Conservation (phyloP, 2,113 vertebrate species). For the Cynoglossus semilaevis region DNA sequence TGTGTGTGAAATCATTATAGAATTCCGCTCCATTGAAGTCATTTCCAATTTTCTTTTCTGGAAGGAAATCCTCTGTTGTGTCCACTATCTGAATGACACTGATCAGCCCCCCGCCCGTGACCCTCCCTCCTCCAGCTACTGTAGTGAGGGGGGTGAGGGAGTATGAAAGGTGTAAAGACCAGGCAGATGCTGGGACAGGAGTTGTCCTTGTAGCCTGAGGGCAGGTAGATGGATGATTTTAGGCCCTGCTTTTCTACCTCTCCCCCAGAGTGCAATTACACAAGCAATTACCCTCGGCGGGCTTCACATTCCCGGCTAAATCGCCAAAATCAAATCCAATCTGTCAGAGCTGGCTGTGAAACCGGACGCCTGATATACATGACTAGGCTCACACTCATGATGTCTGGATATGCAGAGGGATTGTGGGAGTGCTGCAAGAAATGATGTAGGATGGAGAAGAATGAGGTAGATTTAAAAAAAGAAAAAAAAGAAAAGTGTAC, state of each 20-base stretch:
- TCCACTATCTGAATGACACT: constrained; percentile 8
- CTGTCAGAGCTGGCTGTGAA: constrained; percentile 44
- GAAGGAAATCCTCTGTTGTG: too few relatives aligned
- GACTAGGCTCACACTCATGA: constrained; percentile 49
- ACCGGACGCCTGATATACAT: constrained; percentile 54
- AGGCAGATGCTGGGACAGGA: constrained; percentile 23
- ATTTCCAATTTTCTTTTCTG: too few relatives aligned
- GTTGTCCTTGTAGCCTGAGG: constrained; percentile 39
- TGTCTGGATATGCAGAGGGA: constrained; percentile 44
- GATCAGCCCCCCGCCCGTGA: constrained; percentile 40
- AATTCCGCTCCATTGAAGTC: too few relatives aligned
- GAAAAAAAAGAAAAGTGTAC: too few relatives aligned
- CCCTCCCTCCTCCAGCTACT: constrained; percentile 38
- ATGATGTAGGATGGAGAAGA: constrained; percentile 29
- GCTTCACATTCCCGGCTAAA: constrained; percentile 54
- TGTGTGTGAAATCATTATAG: too few relatives aligned
- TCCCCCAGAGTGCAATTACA: constrained; percentile 74
- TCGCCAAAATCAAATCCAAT: constrained; percentile 59
- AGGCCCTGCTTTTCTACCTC: constrained; percentile 33
- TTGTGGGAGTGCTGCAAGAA: constrained; percentile 22
- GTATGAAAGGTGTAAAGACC: constrained; percentile 26
- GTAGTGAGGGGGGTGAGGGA: constrained; percentile 1
- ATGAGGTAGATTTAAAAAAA: constrained; percentile 17
- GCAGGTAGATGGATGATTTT: constrained; percentile 50
- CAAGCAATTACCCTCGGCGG: constrained; percentile 62